phyloP scores from a whole-genome alignment of 1,140 invertebrate species.

The Mesaphorura yosii region DNA sequence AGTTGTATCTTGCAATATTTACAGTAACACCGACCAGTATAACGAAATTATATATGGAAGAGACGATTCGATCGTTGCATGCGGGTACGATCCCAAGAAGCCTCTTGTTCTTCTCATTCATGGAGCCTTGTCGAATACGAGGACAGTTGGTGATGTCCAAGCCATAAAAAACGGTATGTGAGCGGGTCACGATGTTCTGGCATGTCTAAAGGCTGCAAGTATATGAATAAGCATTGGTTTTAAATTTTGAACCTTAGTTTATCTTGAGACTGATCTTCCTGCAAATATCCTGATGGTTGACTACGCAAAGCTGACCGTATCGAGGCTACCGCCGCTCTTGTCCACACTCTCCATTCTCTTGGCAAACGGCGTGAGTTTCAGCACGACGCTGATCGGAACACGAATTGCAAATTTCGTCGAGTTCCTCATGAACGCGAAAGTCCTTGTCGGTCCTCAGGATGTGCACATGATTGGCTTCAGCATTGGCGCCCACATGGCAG shows the following conservation, averaged over 20 bases:
- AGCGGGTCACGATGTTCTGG: background rate
- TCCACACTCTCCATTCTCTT: background rate
- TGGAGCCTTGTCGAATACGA: background rate
- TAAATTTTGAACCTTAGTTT: background rate
- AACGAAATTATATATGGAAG: background rate
- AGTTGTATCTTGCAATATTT: too few species aligned
- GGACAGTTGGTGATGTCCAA: background rate
- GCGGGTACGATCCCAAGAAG: too few species aligned
- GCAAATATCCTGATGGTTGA: background rate
- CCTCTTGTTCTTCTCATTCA: background rate
- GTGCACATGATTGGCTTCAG: constrained; percentile 22
- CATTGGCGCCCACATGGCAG: constrained; percentile 17
- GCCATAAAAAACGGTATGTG: background rate
- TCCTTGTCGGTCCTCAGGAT: background rate
- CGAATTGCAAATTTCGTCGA: background rate
- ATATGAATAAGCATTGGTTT: background rate
- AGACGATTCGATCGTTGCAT: background rate
- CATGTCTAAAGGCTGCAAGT: too few species aligned
- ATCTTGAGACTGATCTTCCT: background rate
- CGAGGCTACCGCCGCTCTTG: background rate
- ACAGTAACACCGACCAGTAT: too few species aligned
- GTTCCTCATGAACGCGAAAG: background rate
- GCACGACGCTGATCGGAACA: background rate
- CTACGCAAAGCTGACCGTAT: background rate
- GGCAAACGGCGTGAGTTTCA: background rate